phyloP scores from a whole-genome alignment of 2,888 invertebrate species.

The Catocala sponsa region DNA sequence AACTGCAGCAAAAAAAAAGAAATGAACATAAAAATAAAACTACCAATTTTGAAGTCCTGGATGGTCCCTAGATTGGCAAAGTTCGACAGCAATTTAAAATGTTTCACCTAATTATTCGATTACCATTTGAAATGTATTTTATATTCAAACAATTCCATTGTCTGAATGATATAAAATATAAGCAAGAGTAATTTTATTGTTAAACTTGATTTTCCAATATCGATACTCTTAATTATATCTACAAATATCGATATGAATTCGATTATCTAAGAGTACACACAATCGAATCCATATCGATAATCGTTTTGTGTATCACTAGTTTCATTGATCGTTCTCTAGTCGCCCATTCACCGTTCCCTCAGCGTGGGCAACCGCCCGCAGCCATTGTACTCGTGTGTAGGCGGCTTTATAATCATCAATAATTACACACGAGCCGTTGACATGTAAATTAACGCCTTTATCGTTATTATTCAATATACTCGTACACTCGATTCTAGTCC shows the following conservation, averaged over 20 bases:
- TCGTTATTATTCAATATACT: slow-evolving; percentile 25
- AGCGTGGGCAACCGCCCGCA: slow-evolving; percentile 61
- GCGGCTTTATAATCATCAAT: slow-evolving; percentile 62
- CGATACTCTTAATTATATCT: background rate
- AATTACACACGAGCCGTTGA: slow-evolving; percentile 60
- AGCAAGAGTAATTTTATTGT: no score
- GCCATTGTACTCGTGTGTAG: slow-evolving; percentile 60
- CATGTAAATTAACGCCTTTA: slow-evolving; percentile 62
- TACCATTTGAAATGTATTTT: no score
- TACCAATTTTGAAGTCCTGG: no score
- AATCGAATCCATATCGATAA: slow-evolving; percentile 34
- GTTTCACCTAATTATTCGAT: no score
- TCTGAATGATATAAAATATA: no score
- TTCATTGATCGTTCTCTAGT: slow-evolving; percentile 53
- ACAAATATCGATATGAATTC: slow-evolving; percentile 3
- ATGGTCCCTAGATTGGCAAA: no score
- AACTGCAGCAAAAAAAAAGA: no score
- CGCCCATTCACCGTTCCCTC: slow-evolving; percentile 52
- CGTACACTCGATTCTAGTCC: slow-evolving; percentile 31
- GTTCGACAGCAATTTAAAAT: no score
- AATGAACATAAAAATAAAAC: no score
- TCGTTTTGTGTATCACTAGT: slow-evolving; percentile 30
- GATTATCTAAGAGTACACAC: slow-evolving; percentile 11
- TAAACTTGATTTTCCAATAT: no score
- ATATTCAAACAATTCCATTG: no score